A percentile compares a stretch with the other conserved stretches of the same genome.
Conservation (phyloP, 2,888 invertebrate species). For the Athalia rosae region DNA sequence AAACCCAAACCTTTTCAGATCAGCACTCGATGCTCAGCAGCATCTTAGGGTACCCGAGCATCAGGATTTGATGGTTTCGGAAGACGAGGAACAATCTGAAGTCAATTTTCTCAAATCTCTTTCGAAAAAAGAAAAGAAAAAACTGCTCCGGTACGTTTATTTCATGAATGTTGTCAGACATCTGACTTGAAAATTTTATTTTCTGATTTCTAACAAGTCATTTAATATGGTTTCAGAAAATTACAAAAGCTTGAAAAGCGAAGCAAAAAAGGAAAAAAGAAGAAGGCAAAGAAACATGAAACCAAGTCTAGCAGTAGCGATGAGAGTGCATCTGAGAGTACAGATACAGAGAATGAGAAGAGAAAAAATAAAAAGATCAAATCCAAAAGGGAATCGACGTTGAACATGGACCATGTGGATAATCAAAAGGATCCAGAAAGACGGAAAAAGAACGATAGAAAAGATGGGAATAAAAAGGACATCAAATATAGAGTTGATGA, state of each 20-base stretch:
- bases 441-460: slow-evolving; percentile 34
- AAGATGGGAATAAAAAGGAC: slow-evolving; percentile 36
- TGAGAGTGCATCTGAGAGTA: slow-evolving; percentile 53
- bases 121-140: slow-evolving; percentile 91
- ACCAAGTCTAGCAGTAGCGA: slow-evolving; percentile 54
- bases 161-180: not conserved
- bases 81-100: slow-evolving; percentile 78
- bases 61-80: slow-evolving; percentile 71
- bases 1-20: slow-evolving; percentile 61
- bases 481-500: slow-evolving; percentile 55
- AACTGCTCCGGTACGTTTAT: slow-evolving; percentile 84
- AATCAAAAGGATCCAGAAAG: slow-evolving; percentile 23
- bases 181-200: not conserved
- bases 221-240: slow-evolving; percentile 75
- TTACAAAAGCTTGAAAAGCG: slow-evolving; percentile 81
- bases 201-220: slow-evolving; percentile 17
- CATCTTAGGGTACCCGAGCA: slow-evolving; percentile 78
- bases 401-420: slow-evolving; percentile 40
- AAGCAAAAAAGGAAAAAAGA: slow-evolving; percentile 70
- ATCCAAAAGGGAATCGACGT: slow-evolving; percentile 48
- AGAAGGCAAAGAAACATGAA: slow-evolving; percentile 52
- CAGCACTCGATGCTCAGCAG: slow-evolving; percentile 74
- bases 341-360: slow-evolving; percentile 52
- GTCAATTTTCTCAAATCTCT: slow-evolving; percentile 88
- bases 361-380: slow-evolving; percentile 51